These are phyloP conservation scores for Gryllus longicercus DNA, from an alignment of 2,888 invertebrate species.

Conservation along the genomic window DNA sequence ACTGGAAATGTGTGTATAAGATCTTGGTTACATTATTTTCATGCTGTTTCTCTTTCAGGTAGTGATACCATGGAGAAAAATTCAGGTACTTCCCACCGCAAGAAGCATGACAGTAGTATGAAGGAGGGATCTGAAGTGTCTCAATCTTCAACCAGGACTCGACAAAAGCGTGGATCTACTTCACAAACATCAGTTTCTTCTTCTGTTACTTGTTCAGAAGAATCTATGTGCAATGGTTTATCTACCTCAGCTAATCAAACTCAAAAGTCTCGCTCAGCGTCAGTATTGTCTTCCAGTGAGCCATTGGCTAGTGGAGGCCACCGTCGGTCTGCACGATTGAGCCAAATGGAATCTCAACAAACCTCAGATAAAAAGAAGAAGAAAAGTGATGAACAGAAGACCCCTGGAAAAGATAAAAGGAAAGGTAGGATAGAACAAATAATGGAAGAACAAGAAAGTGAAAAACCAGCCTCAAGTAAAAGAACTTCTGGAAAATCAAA, in stretches of 20 bases:
- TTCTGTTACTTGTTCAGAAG: not conserved
- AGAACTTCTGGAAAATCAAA: not conserved
- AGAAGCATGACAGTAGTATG: not conserved
- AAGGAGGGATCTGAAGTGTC: not conserved
- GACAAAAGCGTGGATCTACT: slow-evolving; percentile 17
- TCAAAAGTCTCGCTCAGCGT: not conserved
- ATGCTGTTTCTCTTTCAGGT: not conserved
- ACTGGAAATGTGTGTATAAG: not conserved
- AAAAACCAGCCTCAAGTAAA: not conserved
- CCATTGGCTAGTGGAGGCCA: not conserved
- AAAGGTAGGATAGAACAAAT: not conserved
- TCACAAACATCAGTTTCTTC: not conserved
- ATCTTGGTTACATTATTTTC: not conserved
- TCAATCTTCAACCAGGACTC: not conserved
- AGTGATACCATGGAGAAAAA: not conserved
- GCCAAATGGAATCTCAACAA: not conserved
- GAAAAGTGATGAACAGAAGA: not conserved
- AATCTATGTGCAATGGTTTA: not conserved
- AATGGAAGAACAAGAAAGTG: not conserved
- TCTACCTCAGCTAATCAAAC: not conserved
- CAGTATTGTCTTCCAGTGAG: not conserved
- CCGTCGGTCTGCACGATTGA: not conserved
- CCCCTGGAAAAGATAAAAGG: not conserved
- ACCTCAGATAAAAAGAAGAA: not conserved
- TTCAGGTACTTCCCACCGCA: not conserved